Evolutionary conservation across 1,140 invertebrate species (phyloP), one percentile per base, ranked within the genome.

Genomic region (Telenomus remus): DNA sequence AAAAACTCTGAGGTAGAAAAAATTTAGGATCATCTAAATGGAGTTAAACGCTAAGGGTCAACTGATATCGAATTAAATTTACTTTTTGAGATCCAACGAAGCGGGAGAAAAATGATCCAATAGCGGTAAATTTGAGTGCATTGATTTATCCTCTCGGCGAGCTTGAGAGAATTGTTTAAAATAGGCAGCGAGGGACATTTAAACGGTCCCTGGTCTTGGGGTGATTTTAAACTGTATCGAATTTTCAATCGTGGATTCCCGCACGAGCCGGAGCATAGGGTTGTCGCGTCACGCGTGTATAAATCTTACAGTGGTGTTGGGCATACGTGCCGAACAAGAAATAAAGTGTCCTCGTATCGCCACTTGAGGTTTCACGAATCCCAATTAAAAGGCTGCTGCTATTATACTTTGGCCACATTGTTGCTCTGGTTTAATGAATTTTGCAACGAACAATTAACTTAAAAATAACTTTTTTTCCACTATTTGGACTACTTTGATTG

Each of bases 221-320:
- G 72, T 77, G 80, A 72, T 74, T 80, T 73, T 81, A 80, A 83
- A 84, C 79, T 80, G 82, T 82, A 85, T 83, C 82, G 79, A 84
- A 84, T 84, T 85, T 85, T 85, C 81, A 80, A 78, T 71, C 78
- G 70, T 76, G 76, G 79, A 80, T 80, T 76, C 65, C 73, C 46
- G 42, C 74, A 59, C 59, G 61, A 69, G 69, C 59, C 60, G 57
- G 63, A 76, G 64, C 73, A 72, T 54, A 53, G 70, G 60, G 69
- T 73, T 63, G 65, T 68, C 53, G 39, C 74, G 48, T 47, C 34
- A 55, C 59, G 66, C 64, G 55, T 69, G 53, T 64, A 64, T 71
- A 56, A 66, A 66, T 73, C 46, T 60, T 65, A 46, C 19, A 27
- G 14, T 61, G 19, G 48, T 68, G 43, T 59, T 27, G 12, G 43